A percentile compares a stretch with the other conserved stretches of the same genome.
These are phyloP conservation scores for Apteryx mantelli DNA, from an alignment of 2,113 vertebrate genomes.

Conservation along the genomic window DNA sequence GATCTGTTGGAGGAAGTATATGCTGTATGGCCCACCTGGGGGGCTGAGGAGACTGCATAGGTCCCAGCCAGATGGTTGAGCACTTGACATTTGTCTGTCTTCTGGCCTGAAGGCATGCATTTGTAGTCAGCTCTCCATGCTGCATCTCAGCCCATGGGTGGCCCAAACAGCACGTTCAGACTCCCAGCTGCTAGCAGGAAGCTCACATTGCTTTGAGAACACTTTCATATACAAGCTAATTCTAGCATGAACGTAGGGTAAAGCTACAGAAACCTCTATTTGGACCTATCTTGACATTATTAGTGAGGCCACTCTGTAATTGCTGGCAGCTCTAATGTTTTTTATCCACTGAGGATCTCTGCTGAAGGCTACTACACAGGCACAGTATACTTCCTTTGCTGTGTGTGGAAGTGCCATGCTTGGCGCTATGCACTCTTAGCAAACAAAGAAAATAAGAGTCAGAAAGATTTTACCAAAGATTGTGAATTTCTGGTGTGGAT, in stretches of 20 bases:
- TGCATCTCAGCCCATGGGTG: neutral
- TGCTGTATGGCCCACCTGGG: neutral
- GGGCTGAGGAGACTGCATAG: fast-evolving
- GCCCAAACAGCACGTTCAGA: neutral
- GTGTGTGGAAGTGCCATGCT: neutral
- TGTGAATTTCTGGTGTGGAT: neutral
- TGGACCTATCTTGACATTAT: neutral
- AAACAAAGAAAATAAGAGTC: neutral
- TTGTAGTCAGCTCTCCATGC: neutral
- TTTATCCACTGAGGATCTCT: neutral
- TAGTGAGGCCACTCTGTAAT: neutral
- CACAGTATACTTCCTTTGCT: neutral
- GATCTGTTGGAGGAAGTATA: neutral
- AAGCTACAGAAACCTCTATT: neutral
- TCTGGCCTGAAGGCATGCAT: neutral
- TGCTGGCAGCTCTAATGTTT: neutral
- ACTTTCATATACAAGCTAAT: neutral
- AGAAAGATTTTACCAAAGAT: neutral
- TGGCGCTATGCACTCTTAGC: neutral
- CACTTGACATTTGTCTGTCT: fast-evolving
- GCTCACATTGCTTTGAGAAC: neutral
- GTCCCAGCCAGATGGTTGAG: neutral
- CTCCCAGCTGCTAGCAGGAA: neutral
- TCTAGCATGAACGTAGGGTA: neutral
- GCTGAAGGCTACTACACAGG: neutral